Percentiles rank a stretch among this genome's conserved stretches.
phyloP scores from a whole-genome alignment of 2,797 vertebrate genomes.

The Limosa lapponica region DNA sequence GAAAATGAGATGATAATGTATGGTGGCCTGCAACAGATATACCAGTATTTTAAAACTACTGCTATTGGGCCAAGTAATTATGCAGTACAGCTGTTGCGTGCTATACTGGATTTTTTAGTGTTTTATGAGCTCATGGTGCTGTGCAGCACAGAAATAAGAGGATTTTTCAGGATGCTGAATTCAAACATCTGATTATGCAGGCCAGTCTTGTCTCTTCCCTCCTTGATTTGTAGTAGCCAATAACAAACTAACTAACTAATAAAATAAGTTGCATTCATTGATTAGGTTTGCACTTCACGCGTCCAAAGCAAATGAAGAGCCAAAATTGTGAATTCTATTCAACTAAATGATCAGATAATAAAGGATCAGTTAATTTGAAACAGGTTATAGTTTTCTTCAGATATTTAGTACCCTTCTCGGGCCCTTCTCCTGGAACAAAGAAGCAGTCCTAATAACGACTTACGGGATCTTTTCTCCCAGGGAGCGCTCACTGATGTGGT shows the following conservation, averaged over 20 bases:
- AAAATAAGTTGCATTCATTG: neutral
- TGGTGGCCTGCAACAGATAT: slow-evolving; percentile 58
- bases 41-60: slow-evolving; percentile 44
- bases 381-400: neutral
- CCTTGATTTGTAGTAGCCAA: neutral
- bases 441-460: neutral
- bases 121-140: neutral
- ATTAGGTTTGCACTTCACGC: neutral
- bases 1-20: slow-evolving; percentile 68
- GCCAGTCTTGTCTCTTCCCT: neutral
- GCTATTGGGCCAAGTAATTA: slow-evolving; percentile 55
- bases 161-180: neutral
- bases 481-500: neutral
- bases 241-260: neutral
- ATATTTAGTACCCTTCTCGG: neutral
- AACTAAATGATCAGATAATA: neutral
- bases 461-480: neutral
- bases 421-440: neutral
- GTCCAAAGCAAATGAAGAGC: neutral
- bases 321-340: neutral
- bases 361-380: slow-evolving; percentile 41
- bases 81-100: slow-evolving; percentile 40
- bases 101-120: slow-evolving; percentile 7
- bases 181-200: neutral
- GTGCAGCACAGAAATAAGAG: neutral